Base-by-base conservation (phyloP, 1,140 invertebrate genomes). In the Pachyrhynchus sulphureomaculatus region DNA sequence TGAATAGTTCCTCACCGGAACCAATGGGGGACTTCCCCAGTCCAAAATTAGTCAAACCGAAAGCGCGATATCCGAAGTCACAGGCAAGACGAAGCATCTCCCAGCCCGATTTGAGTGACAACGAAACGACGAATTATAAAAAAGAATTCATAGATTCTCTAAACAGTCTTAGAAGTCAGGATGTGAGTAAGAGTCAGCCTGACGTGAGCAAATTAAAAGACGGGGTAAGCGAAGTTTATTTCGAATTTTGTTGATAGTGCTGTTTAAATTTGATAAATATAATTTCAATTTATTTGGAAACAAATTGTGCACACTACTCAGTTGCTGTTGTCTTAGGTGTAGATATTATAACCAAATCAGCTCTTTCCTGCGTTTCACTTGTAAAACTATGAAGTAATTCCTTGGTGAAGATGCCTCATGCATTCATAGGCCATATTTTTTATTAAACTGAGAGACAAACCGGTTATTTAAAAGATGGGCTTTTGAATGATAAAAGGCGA, bases 161-260 rank as follows among this genome's bases (percentile, higher is more conserved):
- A 17, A 65, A 66, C 34, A 65, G 17, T 32, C 49, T 71, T 26
- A 61, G 62, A 41, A 32, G 42, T 12, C 12, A 54, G n/a, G 64
- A 57, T 17, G 13, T 65, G 10, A 62, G 63, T 32, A 69, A 65
- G 36, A 69, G 66, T 47, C 69, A 69, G 41, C 69, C 69, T 1
- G 66, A 70, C 36, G 58, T 70, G 17, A 66, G 47, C 47, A 56
- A 57, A 29, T 47, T 67, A 15, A 67, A 56, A 48, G 70, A 8
- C 52, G 68, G 36, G 66, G 68, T 64, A 51, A 48, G 55, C 53
- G 17, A 13, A n/a, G n/a, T n/a, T n/a, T 49, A 12, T 15, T 12
- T 39, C 15, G 15, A 13, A 15, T 21, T 2, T 13, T 9, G 8
- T 13, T 13, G 39, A 1, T 13, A 8, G 2, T 8, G 1, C 17